A percentile compares a stretch with the other conserved stretches of the same genome.
Evolutionary conservation across 2,113 vertebrate genomes (phyloP).

Genomic region (Rhombomys opimus): DNA sequence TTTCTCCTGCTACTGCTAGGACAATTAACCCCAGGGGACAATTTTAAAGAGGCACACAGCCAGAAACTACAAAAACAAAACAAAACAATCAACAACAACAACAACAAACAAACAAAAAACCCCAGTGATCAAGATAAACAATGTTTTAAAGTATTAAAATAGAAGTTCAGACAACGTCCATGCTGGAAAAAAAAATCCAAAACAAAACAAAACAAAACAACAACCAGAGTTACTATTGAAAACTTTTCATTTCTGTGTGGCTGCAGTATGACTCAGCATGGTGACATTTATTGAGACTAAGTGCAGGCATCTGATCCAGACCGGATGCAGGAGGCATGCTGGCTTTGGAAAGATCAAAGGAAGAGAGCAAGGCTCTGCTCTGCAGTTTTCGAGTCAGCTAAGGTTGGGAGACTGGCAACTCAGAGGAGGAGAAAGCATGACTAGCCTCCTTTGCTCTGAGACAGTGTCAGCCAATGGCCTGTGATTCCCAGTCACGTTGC

Average conservation of each 20-base stretch:
- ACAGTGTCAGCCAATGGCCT: neutral
- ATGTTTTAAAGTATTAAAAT: neutral
- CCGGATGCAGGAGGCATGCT: accelerated
- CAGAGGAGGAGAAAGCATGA: neutral
- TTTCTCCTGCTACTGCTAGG: neutral
- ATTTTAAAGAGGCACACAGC: neutral
- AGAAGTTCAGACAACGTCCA: neutral
- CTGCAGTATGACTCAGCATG: neutral
- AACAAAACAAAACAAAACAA: neutral
- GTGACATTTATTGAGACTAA: neutral
- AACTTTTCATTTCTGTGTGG: neutral
- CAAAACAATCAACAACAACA: neutral
- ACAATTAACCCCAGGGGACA: too few relatives aligned
- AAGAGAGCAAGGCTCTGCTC: neutral
- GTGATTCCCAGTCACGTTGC: neutral
- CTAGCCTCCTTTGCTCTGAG: neutral
- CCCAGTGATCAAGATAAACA: neutral
- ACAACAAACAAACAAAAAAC: neutral
- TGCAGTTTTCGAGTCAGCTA: neutral
- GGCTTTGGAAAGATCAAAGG: neutral
- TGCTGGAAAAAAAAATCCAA: neutral
- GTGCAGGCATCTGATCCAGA: neutral
- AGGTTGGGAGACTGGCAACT: neutral
- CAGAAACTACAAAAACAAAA: too few relatives aligned
- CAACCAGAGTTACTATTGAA: neutral